Percentiles rank a stretch among this genome's conserved stretches.
Conservation (phyloP, 2,113 vertebrate genomes). For the Trichechus manatus region DNA sequence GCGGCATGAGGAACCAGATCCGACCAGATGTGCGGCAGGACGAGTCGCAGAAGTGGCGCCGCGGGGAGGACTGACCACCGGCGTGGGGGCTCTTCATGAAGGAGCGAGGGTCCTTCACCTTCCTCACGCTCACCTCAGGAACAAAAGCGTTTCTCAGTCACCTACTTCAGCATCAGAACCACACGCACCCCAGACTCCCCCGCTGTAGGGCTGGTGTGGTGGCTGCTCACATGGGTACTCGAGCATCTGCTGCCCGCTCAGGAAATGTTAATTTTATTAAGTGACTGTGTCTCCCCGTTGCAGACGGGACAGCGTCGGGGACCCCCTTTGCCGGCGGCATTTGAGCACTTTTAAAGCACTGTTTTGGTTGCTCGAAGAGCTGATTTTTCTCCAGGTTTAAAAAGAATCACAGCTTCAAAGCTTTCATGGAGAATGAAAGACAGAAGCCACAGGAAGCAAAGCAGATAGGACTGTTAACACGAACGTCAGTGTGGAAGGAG, state of each 20-base stretch:
- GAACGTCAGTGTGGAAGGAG: slow-evolving; percentile 40
- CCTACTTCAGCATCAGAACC: slow-evolving; percentile 75
- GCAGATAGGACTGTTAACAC: slow-evolving; percentile 53
- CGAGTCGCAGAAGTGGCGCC: slow-evolving; percentile 98
- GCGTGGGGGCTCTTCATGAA: not conserved
- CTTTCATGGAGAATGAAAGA: slow-evolving; percentile 55
- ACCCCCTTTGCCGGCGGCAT: slow-evolving; percentile 27
- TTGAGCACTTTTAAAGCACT: slow-evolving; percentile 37
- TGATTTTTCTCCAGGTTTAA: slow-evolving; percentile 39
- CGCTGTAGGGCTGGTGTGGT: slow-evolving; percentile 67
- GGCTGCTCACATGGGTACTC: slow-evolving; percentile 80
- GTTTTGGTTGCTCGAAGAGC: not conserved
- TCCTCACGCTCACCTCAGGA: slow-evolving; percentile 87
- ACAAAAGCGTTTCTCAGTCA: slow-evolving; percentile 82
- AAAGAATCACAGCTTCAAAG: slow-evolving; percentile 71
- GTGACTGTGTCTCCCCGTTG: slow-evolving; percentile 73
- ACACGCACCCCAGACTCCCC: slow-evolving; percentile 85
- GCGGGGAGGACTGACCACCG: slow-evolving; percentile 90
- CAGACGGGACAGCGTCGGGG: slow-evolving; percentile 52
- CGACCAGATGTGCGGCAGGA: slow-evolving; percentile 97
- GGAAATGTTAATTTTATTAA: slow-evolving; percentile 75
- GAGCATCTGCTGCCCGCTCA: slow-evolving; percentile 80
- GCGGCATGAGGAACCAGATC: slow-evolving; percentile 99
- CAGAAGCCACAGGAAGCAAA: slow-evolving; percentile 55
- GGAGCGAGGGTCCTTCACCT: slow-evolving; percentile 1